Evolutionary conservation across 2,888 invertebrate genomes (phyloP).

Genomic region (Colletes collaris): DNA sequence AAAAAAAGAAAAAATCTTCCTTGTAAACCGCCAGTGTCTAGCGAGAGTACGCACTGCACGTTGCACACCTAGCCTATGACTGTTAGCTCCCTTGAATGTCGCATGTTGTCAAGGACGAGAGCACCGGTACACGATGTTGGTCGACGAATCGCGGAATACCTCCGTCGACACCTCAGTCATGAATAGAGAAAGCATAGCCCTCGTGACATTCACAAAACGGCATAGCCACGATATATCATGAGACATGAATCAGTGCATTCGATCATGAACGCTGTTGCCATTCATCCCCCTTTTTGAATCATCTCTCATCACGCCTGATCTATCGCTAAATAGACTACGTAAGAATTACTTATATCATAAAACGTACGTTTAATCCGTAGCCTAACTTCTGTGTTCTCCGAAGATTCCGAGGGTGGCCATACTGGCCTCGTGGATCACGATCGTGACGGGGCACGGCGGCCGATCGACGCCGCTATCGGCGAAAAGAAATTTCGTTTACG

Average conservation of each 20-base stretch:
- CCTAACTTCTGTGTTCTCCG: conserved; percentile 10
- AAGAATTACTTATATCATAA: conserved; percentile 38
- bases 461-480: conserved; percentile 15
- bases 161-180: conserved; percentile 49
- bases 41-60: conserved; percentile 69
- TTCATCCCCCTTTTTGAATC: conserved; percentile 66
- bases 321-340: conserved; percentile 59
- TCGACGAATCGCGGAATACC: conserved; percentile 39
- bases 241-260: conserved; percentile 73
- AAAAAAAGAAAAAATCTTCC: conserved; percentile 54
- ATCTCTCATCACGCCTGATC: conserved; percentile 68
- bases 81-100: conserved; percentile 70
- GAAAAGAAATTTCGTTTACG: background rate
- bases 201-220: conserved; percentile 56
- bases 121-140: conserved; percentile 65
- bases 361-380: conserved; percentile 42
- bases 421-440: conserved; percentile 29
- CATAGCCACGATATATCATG: conserved; percentile 62
- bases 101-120: conserved; percentile 72
- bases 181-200: conserved; percentile 43
- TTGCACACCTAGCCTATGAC: conserved; percentile 65
- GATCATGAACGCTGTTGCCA: conserved; percentile 72
- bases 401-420: background rate
- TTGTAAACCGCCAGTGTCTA: conserved; percentile 63
- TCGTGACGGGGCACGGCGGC: background rate